Base-by-base conservation (phyloP, 2,888 invertebrate genomes). In the Camponotus fellah region DNA sequence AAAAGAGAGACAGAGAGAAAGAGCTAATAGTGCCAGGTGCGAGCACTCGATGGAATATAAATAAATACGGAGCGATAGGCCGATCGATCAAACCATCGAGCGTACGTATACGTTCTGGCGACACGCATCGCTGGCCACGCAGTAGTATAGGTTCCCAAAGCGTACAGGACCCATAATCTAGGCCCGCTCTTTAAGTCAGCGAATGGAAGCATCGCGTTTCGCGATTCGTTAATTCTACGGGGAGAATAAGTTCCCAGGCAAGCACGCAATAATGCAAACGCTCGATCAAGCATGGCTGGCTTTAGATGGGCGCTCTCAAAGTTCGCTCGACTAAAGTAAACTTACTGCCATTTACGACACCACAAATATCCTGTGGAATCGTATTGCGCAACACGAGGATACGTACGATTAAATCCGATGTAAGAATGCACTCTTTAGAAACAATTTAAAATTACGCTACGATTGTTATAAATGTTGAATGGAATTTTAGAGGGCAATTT, bases 31-130 rank as follows among this genome's bases (percentile, higher is more conserved):
- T 84, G 86, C 86, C 92, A 92, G 91, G 91, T 92, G 92, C 85
- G 88, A 84, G 81, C 80, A 88, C 86, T 91, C 89, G 89, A 90
- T 90, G 86, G 89, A 91, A 92, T 91, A 92, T 91, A 92, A 91
- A 92, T 92, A 91, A 91, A 91, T 92, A 89, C 86, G 89, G 62
- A 68, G 80, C 82, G 87, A 85, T 86, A 85, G 83, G 81, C 87
- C 92, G 91, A 92, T 92, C 92, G 89, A 92, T 92, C 92, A 92
- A 91, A 88, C 88, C 86, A 89, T 90, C 88, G 86, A 85, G 86
- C 87, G 66, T 81, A 82, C 80, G 43, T 69, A 72, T 85, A 81
- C 56, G 80, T 60, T 49, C 75, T 71, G 83, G 82, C 88, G 90
- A 87, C 90, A 90, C 88, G 89, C 89, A 87, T 90, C 90, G 88